These are phyloP conservation scores for Leptosomus discolor DNA, from an alignment of 2,113 vertebrate genomes.

Conservation along the genomic window DNA sequence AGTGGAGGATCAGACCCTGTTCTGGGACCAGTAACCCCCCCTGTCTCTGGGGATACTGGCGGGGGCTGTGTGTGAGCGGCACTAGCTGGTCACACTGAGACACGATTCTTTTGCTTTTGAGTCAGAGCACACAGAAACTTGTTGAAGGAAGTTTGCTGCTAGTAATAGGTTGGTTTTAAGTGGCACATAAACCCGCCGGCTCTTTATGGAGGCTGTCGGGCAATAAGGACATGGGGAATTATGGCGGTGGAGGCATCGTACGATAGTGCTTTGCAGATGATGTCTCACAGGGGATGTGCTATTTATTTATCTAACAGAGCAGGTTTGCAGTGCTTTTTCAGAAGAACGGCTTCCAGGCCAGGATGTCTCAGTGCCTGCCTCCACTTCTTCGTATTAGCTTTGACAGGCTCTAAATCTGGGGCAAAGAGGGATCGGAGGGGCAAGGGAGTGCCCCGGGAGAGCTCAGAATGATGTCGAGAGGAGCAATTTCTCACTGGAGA, in stretches of 20 bases:
- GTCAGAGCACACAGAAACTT: neutral
- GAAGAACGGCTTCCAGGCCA: conserved; percentile 5
- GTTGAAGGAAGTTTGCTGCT: neutral
- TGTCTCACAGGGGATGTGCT: conserved; percentile 11
- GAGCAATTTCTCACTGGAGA: neutral
- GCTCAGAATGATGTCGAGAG: neutral
- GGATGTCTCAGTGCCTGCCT: neutral
- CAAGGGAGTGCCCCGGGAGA: neutral
- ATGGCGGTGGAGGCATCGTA: neutral
- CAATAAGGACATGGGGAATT: conserved; percentile 58
- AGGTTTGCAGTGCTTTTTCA: conserved; percentile 30
- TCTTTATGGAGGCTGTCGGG: conserved; percentile 60
- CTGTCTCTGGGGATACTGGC: neutral
- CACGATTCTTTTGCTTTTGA: neutral
- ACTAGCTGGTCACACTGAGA: neutral
- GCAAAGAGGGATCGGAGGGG: neutral
- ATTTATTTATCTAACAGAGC: conserved; percentile 48
- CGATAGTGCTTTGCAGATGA: conserved; percentile 3
- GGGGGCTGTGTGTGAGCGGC: neutral
- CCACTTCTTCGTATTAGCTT: neutral
- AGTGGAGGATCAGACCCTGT: too few species aligned
- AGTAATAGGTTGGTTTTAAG: conserved; percentile 13
- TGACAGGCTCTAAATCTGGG: conserved; percentile 50
- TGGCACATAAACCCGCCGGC: conserved; percentile 50
- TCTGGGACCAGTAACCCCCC: neutral